Conservation (phyloP, 2,113 vertebrate species). For the Crypturellus undulatus region DNA sequence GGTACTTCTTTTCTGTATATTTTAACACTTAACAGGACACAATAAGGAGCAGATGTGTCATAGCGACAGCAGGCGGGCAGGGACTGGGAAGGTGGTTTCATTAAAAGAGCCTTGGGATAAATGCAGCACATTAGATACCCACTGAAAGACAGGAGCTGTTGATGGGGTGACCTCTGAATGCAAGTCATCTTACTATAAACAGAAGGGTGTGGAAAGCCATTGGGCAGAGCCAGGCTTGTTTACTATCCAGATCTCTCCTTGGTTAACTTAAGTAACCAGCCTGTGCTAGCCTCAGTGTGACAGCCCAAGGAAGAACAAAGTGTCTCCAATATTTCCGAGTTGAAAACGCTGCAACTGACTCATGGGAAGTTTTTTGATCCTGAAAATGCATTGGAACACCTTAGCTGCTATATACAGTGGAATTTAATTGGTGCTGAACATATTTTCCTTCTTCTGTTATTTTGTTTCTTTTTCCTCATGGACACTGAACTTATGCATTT, state of each 20-base stretch:
- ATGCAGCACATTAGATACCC: constrained; percentile 74
- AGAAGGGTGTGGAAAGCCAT: constrained; percentile 81
- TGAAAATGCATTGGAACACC: background rate
- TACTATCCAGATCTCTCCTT: constrained; percentile 75
- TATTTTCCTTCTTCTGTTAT: background rate
- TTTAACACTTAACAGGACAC: constrained; percentile 51
- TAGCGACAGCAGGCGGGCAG: constrained; percentile 74
- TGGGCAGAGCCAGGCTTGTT: constrained; percentile 79
- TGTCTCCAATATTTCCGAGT: constrained; percentile 65
- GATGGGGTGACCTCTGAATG: constrained; percentile 81
- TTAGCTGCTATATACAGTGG: constrained; percentile 8
- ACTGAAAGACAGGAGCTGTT: constrained; percentile 79
- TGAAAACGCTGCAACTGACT: constrained; percentile 46
- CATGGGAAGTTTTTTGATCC: constrained; percentile 18
- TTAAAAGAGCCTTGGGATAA: constrained; percentile 76
- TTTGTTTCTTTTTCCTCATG: background rate
- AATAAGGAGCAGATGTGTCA: constrained; percentile 73
- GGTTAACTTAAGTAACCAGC: constrained; percentile 74
- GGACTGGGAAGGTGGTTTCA: constrained; percentile 70
- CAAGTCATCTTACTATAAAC: constrained; percentile 85
- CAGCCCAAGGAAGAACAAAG: constrained; percentile 64
- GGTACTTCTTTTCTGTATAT: constrained; percentile 20
- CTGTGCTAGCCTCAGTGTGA: constrained; percentile 32
- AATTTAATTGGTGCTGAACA: constrained; percentile 58
- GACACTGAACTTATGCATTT: constrained; percentile 28